Conservation (phyloP, 2,888 invertebrate species). For the Synergus umbraculus region DNA sequence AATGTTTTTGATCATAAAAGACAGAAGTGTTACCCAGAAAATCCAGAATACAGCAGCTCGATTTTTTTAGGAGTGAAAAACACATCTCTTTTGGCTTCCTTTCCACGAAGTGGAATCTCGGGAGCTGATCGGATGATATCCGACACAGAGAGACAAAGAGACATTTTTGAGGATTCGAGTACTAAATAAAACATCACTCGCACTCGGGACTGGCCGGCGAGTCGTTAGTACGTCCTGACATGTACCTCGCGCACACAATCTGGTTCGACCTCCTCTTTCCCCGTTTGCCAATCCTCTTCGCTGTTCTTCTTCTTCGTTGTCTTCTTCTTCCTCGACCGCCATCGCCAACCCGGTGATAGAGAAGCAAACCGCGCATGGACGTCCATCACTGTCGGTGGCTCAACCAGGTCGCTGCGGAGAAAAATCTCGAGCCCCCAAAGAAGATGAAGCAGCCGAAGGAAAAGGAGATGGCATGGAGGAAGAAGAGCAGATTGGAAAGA, state of each 20-base stretch:
- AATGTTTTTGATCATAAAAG: background rate
- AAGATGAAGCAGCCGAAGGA: slow-evolving; percentile 42
- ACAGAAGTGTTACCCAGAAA: background rate
- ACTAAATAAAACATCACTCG: slow-evolving; percentile 75
- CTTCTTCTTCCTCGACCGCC: slow-evolving; percentile 54
- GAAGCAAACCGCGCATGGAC: slow-evolving; percentile 70
- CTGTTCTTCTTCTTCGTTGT: slow-evolving; percentile 50
- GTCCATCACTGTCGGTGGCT: slow-evolving; percentile 72
- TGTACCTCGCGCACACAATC: slow-evolving; percentile 71
- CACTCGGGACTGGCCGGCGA: slow-evolving; percentile 55
- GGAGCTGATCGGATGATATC: slow-evolving; percentile 48
- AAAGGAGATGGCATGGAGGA: slow-evolving; percentile 43
- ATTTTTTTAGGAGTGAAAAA: background rate
- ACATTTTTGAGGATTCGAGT: slow-evolving; percentile 68
- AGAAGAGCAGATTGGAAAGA: slow-evolving; percentile 12
- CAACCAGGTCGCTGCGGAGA: slow-evolving; percentile 54
- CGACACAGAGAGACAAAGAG: slow-evolving; percentile 49
- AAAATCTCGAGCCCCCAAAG: slow-evolving; percentile 56
- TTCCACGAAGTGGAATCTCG: slow-evolving; percentile 46
- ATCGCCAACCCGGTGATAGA: slow-evolving; percentile 67
- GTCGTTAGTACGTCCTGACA: slow-evolving; percentile 74
- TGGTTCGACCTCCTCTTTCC: slow-evolving; percentile 61
- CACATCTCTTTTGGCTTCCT: slow-evolving; percentile 28
- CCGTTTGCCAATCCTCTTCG: slow-evolving; percentile 34
- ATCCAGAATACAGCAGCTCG: background rate